Evolutionary conservation across 2,113 vertebrate genomes (phyloP).

Genomic region (Paedocypris sp.): DNA sequence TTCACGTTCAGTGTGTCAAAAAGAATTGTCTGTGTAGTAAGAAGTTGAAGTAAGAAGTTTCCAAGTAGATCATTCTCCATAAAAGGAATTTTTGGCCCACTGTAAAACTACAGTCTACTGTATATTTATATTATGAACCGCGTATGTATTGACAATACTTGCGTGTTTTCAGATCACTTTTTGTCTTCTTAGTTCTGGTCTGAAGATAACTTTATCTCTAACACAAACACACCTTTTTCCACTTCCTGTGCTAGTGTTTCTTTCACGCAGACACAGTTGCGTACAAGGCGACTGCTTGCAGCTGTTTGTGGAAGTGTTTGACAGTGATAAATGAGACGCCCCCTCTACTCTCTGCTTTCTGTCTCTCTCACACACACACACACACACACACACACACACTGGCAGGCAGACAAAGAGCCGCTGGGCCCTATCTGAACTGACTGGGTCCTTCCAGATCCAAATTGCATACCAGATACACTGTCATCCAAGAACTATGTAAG

Average conservation of each 20-base stretch:
- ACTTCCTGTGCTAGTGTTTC: neutral
- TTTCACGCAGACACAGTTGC: conserved; percentile 31
- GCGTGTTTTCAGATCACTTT: conserved; percentile 1
- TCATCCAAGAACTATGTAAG: conserved; percentile 34
- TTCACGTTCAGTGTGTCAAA: no score
- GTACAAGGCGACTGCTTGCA: conserved; percentile 58
- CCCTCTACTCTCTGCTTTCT: conserved; percentile 61
- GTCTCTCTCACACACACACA: conserved; percentile 41
- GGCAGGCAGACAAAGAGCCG: conserved; percentile 17
- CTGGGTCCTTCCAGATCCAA: conserved; percentile 32
- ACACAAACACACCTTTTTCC: neutral
- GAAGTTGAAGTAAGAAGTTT: no score
- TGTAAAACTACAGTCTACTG: no score
- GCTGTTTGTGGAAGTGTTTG: conserved; percentile 58
- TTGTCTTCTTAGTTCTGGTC: neutral
- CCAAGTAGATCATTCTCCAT: no score
- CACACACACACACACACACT: conserved; percentile 31
- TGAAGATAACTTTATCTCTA: neutral
- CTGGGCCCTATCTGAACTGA: conserved; percentile 37
- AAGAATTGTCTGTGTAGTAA: no score
- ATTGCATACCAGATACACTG: conserved; percentile 14
- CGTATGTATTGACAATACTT: no score
- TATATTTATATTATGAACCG: no score
- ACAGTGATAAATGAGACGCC: conserved; percentile 62
- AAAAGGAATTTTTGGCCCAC: no score